Evolutionary conservation across 2,888 invertebrate species (phyloP).

Genomic region (Noctua janthe): DNA sequence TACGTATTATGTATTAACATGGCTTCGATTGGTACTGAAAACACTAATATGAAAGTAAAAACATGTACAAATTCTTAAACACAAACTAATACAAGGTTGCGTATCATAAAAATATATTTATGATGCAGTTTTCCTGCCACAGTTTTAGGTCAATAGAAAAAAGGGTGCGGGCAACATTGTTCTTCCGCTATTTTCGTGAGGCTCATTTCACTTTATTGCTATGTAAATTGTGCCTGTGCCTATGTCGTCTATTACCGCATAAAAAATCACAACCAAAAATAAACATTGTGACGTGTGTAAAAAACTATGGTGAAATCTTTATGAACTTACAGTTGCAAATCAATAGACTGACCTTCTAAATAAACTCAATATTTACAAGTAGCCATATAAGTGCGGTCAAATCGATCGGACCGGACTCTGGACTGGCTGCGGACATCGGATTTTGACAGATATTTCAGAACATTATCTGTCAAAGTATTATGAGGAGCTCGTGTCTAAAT

Average conservation of each 20-base stretch:
- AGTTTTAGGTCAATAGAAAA: conserved; percentile 35
- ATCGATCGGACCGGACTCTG: neutral
- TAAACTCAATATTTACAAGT: neutral
- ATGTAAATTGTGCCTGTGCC: conserved; percentile 6
- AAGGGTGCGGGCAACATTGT: conserved; percentile 28
- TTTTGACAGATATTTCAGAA: neutral
- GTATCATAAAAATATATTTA: conserved; percentile 36
- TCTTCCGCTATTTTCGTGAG: conserved; percentile 8
- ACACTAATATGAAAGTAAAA: neutral
- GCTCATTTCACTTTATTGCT: conserved; percentile 23
- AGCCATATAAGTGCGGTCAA: neutral
- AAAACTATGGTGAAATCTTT: neutral
- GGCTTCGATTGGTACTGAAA: neutral
- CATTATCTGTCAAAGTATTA: neutral
- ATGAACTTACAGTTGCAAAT: neutral
- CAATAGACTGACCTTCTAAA: neutral
- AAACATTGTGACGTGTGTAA: neutral
- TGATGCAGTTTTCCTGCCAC: conserved; percentile 23
- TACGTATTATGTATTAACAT: neutral
- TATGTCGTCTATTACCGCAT: conserved; percentile 2
- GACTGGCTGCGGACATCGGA: neutral
- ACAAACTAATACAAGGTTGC: conserved; percentile 1
- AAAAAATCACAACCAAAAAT: neutral
- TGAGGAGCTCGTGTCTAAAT: neutral
- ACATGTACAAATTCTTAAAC: neutral